Base-by-base conservation (phyloP, 2,888 invertebrate genomes). In the Theristus sp. region DNA sequence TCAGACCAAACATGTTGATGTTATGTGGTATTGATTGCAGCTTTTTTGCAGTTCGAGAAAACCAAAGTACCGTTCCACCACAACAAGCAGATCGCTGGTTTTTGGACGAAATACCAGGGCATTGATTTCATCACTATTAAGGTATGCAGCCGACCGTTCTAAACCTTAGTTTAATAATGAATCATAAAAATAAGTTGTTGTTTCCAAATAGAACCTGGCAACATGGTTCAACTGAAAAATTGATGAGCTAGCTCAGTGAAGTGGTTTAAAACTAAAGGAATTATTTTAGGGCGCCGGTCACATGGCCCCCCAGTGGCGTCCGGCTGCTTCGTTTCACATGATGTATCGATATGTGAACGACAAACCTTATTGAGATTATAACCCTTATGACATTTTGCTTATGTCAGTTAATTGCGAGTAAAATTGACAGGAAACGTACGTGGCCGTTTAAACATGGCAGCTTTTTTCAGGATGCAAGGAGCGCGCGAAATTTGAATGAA, bases 301-400 rank as follows among this genome's bases (percentile, higher is more conserved):
- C 68, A 85, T 86, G 83, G 84, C 84, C 17, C 85, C 86, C 0
- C 78, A 80, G 29, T 86, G 86, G 76, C 85, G 86, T 72, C 85
- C 86, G 0, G 80, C 82, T 67, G 84, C 84, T 83, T 83, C 84
- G 1, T 78, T 82, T 25, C 82, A 84, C 73, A 75, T 87, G 71
- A 84, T 87, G 54, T 54, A 27, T 28, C 26, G 54, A 26, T 54
- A 54, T 27, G 26, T 54, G 54, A 13, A 54, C 26, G 27, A 54
- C 27, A 25, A 27, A 28, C 27, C 26, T 2, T 54, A 54, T 28
- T 54, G 27, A 54, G 54, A 49, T 38, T 38, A 38, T 38, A 13
- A 38, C 38, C n/a, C n/a, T n/a, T n/a, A n/a, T n/a, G n/a, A n/a
- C n/a, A n/a, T n/a, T n/a, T n/a, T n/a, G n/a, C n/a, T n/a, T n/a